phyloP scores from a whole-genome alignment of 2,113 vertebrate species.

The Vidua chalybeata region DNA sequence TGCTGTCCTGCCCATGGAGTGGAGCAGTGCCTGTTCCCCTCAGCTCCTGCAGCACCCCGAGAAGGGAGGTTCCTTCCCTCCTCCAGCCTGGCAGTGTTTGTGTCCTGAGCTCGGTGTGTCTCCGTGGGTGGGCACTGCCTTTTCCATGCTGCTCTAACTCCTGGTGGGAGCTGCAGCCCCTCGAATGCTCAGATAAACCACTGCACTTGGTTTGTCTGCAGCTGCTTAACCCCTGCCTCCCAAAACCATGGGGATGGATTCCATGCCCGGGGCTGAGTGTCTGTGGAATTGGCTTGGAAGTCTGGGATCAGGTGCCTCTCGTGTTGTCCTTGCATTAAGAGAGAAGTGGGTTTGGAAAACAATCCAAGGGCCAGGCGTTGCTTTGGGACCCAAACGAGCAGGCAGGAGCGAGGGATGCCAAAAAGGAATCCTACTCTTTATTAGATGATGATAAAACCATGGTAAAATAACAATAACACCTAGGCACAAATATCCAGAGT shows the following conservation, averaged over 20 bases:
- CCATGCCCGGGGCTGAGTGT: accelerated
- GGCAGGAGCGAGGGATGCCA: neutral
- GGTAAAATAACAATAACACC: conserved; percentile 1
- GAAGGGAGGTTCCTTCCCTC: neutral
- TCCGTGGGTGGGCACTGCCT: neutral
- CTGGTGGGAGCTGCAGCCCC: neutral
- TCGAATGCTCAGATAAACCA: accelerated
- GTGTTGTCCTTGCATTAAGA: accelerated
- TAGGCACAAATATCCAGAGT: neutral
- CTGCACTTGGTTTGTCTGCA: neutral
- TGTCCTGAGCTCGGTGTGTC: accelerated
- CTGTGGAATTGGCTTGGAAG: neutral
- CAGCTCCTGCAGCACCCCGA: neutral
- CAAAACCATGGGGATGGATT: accelerated
- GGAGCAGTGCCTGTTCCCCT: neutral
- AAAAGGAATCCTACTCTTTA: neutral
- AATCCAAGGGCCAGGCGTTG: accelerated
- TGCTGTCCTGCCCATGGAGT: accelerated
- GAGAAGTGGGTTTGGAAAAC: neutral
- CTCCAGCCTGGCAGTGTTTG: neutral
- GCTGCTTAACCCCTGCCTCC: neutral
- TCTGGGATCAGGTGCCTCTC: neutral
- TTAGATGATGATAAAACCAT: conserved; percentile 6
- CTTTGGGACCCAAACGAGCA: neutral
- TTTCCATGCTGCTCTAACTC: accelerated